Base-by-base conservation (phyloP, 2,888 invertebrate species). In the Herminia tarsipennalis region DNA sequence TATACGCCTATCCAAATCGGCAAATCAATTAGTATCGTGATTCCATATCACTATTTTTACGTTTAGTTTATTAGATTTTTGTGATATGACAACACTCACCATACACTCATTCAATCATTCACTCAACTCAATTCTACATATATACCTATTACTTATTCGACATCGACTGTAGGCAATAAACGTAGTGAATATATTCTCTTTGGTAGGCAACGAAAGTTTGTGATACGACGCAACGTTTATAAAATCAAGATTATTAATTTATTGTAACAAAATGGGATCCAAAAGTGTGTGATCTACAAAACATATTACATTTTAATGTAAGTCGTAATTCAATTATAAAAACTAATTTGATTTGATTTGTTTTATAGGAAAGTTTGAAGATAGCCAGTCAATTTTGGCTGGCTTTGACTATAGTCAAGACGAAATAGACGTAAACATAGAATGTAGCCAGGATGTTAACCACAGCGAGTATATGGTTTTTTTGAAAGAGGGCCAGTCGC, bases 291-390 rank as follows among this genome's bases (percentile, higher is more conserved):
- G 24, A 9, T 43, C 16, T 48, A 16, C 33, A 28, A 16, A 48
- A 43, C 9, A 33, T 21, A 48, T 8, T 28, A 43, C 25, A 25
- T 25, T 43, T 48, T 38, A 17, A 27, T 47, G 38, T 9, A 48
- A 38, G 25, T 48, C n/a, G 25, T 25, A 25, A 48, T 13, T 9
- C 27, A 0, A 38, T 48, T 43, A 43, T 22, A 48, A 43, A 43
- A 36, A 12, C 5, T 41, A 18, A n/a, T n/a, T n/a, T n/a, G n/a
- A 41, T 41, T 47, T 47, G 10, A 13, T 36, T 41, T 46, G 25
- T 41, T 42, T 36, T 42, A 10, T 42, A 42, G 27, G 47, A 32
- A 42, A 47, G n/a, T n/a, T n/a, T n/a, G n/a, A n/a, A n/a, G n/a
- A n/a, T n/a, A n/a, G n/a, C n/a, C n/a, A n/a, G n/a, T 5, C n/a